Evolutionary conservation across 1,140 invertebrate species (phyloP).

Genomic region (Procambarus clarkii): DNA sequence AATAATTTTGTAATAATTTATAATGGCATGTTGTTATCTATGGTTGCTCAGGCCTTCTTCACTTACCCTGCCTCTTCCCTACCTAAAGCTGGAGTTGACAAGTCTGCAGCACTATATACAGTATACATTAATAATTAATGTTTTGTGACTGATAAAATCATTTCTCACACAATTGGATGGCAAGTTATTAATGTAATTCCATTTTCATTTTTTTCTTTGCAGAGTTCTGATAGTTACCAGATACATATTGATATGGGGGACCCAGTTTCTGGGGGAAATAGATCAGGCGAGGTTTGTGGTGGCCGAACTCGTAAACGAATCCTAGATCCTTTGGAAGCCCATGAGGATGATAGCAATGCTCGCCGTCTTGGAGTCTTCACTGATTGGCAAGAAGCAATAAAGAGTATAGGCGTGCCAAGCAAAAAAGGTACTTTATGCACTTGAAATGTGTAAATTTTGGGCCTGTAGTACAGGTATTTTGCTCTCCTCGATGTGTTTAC

Average conservation of each 20-base stretch:
- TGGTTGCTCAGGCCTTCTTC: too few relatives aligned
- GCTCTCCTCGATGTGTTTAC: too few relatives aligned
- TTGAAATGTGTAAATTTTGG: background rate
- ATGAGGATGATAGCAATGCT: constrained; percentile 45
- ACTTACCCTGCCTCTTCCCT: too few relatives aligned
- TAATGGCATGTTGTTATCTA: too few relatives aligned
- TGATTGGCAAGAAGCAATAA: constrained; percentile 59
- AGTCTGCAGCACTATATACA: too few relatives aligned
- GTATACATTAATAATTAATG: too few relatives aligned
- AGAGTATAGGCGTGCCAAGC: constrained; percentile 51
- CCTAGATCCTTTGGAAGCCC: constrained; percentile 51
- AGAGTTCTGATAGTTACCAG: background rate
- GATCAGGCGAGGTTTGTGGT: background rate
- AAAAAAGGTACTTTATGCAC: constrained; percentile 40
- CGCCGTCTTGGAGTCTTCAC: constrained; percentile 46
- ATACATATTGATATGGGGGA: background rate
- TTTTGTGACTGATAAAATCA: background rate
- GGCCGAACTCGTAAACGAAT: constrained; percentile 61
- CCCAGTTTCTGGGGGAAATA: constrained; percentile 8
- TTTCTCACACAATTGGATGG: background rate
- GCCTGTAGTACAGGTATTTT: background rate
- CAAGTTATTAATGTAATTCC: background rate
- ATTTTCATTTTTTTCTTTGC: background rate
- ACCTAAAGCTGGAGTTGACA: too few relatives aligned
- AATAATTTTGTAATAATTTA: too few relatives aligned